Evolutionary conservation across 2,888 invertebrate genomes (phyloP), one percentile per base, ranked within the genome.

Genomic region (Coenonympha glycerion): DNA sequence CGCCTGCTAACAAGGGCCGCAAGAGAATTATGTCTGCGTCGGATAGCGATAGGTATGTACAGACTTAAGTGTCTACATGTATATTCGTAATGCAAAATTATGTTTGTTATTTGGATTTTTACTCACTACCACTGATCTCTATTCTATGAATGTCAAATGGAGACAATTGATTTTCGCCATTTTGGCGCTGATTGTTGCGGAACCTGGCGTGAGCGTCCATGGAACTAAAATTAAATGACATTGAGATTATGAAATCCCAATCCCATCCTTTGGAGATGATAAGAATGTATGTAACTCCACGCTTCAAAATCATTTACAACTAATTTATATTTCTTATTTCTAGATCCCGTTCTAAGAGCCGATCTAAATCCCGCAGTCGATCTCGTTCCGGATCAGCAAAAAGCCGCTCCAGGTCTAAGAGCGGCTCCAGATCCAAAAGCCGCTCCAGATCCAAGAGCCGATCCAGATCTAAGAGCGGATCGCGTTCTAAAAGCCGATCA

Each of bases 11-110:
- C 15, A 82, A 87, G 28, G 83, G 84, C 39, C 87, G 90, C 58
- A 88, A 90, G 61, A 84, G 89, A 68, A 92, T 92, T 57, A 83
- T 84, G 57, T 92, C 91, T 0, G 91, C 90, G 47, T 92, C 91
- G 0, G 91, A 91, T 45, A 85, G 88, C 60, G 75, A 90, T 70
- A 60, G 88, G 87, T 72, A 59, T 53, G 21, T 6, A 37, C 9
- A n/a, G 0, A 33, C 15, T 3, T 11, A 28, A 28, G 8, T 6
- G 0, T n/a, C n/a, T n/a, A n/a, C n/a, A n/a, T n/a, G n/a, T n/a
- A n/a, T n/a, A n/a, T n/a, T n/a, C n/a, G n/a, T n/a, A n/a, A n/a
- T n/a, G n/a, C n/a, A n/a, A n/a, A n/a, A n/a, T n/a, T n/a, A n/a
- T n/a, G n/a, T n/a, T n/a, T n/a, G n/a, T n/a, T n/a, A n/a, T n/a